phyloP scores from a whole-genome alignment of 2,113 vertebrate genomes.

The Mastomys natalensis region DNA sequence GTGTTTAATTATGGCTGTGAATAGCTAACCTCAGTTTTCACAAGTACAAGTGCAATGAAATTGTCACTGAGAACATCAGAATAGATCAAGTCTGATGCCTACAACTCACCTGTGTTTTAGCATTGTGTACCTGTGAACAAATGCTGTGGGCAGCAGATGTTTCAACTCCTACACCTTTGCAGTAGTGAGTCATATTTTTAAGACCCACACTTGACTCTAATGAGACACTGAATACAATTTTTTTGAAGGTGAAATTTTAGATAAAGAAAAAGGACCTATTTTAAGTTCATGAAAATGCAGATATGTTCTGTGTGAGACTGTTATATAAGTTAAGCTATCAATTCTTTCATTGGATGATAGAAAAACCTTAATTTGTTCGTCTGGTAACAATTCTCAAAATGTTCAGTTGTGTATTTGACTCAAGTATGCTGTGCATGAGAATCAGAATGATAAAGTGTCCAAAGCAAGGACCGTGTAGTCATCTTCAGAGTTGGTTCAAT shows the following conservation, averaged over 20 bases:
- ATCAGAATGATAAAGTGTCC: background rate
- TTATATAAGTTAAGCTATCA: conserved; percentile 37
- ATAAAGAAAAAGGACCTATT: conserved; percentile 38
- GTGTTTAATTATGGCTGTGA: conserved; percentile 60
- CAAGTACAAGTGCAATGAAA: conserved; percentile 42
- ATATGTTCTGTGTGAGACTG: conserved; percentile 49
- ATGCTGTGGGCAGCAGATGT: background rate
- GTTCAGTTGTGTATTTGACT: background rate
- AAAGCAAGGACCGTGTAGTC: background rate
- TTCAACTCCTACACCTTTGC: conserved; percentile 44
- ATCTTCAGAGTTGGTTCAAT: background rate
- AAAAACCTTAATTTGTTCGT: background rate
- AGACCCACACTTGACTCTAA: conserved; percentile 14
- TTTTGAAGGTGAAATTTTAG: conserved; percentile 43
- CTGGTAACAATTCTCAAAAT: background rate
- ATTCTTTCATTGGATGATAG: background rate
- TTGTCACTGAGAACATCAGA: conserved; percentile 29
- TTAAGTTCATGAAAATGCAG: conserved; percentile 40
- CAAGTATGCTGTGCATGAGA: background rate
- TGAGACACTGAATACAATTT: conserved; percentile 64
- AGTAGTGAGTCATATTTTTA: conserved; percentile 47
- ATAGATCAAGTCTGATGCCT: background rate
- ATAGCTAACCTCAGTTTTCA: conserved; percentile 31
- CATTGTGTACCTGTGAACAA: conserved; percentile 57
- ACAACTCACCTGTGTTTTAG: background rate